Evolutionary conservation across 2,888 invertebrate species (phyloP), one percentile per base, ranked within the genome.

Genomic region (Clusia tigrina): DNA sequence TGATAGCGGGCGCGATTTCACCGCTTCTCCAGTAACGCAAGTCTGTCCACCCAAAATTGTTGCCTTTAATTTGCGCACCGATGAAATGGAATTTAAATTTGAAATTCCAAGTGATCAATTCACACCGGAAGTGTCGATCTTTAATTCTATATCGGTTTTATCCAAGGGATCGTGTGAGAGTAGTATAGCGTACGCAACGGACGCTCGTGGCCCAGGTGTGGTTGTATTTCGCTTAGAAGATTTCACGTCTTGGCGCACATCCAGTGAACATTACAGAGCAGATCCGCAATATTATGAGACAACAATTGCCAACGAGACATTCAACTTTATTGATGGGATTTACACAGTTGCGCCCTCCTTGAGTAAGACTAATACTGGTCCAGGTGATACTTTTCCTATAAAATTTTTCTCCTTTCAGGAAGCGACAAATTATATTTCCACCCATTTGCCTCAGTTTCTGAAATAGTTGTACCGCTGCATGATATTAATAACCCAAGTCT

Each of bases 81-180:
- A 63, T 53, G n/a, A 54, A 37, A 56, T 61, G 1, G 1, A 65
- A 9, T 18, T 61, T 0, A 59, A 23, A 25, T 66, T 65, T 10
- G 32, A 1, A 6, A 37, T 67, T 12, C 67, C 67, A 1, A 54
- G 57, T 24, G 61, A 54, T n/a, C 67, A 67, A 55, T 67, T 63
- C n/a, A 46, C 58, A 24, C 51, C 60, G 1, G 38, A 56, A 2
- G 18, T 10, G 20, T 2, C 67, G 15, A 58, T 53, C 32, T 25
- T 63, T 46, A 67, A 66, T 63, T 58, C 60, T 23, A 67, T 67
- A 2, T 63, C 54, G 22, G 59, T 62, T 1, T 67, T 18, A 61
- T 67, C 1, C 63, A 54, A 10, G 66, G 63, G 1, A 5, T 65
- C n/a, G 51, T 24, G 12, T 9, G 1, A 1, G 9, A 1, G 1